Evolutionary conservation across 2,113 vertebrate species (phyloP), one percentile per base, ranked within the genome.

Genomic region (Toxotes jaculatrix): DNA sequence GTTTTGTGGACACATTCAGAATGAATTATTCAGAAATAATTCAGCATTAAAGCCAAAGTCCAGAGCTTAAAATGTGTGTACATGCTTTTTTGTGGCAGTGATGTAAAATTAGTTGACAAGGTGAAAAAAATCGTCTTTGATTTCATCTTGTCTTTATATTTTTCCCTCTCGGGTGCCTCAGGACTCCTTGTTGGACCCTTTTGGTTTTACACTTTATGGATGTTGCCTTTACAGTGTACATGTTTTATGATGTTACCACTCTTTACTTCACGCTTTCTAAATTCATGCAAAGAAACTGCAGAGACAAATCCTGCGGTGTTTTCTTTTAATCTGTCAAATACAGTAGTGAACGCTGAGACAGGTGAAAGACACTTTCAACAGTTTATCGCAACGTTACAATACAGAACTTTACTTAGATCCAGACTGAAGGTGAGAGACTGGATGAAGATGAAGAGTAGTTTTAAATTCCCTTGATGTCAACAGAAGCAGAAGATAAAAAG

Each of bases 181-280:
- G 27, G 42, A 23, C 43, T 59, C 56, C 76, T 79, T 3, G 11
- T 19, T 56, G 82, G 56, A n/a, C 57, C 34, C 57, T 75, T 69
- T 64, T 14, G 23, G 23, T 47, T 70, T 67, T 21, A 49, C 34
- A 45, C 40, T 49, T 62, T 57, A 34, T 69, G 78, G 56, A 68
- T 64, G 74, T 74, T 31, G 40, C 68, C 60, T 72, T 67, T 4
- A 14, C 34, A n/a, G 23, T 55, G 51, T 66, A 51, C 72, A 80
- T 66, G 82, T 69, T 57, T 74, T 27, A 49, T 74, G 56, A 68
- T 49, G 23, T 9, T 56, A n/a, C 14, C 34, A 17, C 16, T 7
- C 57, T 77, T 53, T 8, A 36, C 10, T n/a, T 14, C 49, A 36
- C 7, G 11, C 59, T 64, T 27, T 60, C 60, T 67, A 45, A 42